These are phyloP conservation scores for Ichneumoninae sp. DNA, from an alignment of 2,888 invertebrate genomes.

Conservation along the genomic window DNA sequence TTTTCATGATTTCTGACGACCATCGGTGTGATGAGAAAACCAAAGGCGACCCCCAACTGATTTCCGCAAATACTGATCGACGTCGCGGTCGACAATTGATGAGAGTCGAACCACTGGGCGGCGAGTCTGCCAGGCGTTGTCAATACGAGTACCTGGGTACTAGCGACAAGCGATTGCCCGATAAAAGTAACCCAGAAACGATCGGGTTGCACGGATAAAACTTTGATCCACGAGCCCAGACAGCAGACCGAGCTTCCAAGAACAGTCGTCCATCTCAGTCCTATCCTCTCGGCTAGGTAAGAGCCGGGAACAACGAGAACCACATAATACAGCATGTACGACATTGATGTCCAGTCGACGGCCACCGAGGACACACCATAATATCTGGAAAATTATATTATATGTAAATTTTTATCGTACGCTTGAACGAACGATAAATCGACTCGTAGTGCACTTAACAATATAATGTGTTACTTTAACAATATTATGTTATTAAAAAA, in stretches of 20 bases:
- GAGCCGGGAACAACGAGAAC: conserved; percentile 88
- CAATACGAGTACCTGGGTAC: conserved; percentile 86
- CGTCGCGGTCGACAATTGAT: conserved; percentile 88
- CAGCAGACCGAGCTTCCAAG: conserved; percentile 86
- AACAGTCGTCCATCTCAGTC: conserved; percentile 85
- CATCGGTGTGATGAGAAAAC: conserved; percentile 89
- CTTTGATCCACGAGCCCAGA: conserved; percentile 87
- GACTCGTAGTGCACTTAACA: too few relatives aligned
- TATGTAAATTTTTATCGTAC: neutral
- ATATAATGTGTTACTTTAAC: neutral
- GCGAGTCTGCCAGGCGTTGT: conserved; percentile 89
- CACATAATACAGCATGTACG: conserved; percentile 89
- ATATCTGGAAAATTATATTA: conserved; percentile 74
- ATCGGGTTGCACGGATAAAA: conserved; percentile 86
- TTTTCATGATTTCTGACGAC: conserved; percentile 84
- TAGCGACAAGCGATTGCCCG: conserved; percentile 86
- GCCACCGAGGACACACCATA: conserved; percentile 83
- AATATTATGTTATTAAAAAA: neutral
- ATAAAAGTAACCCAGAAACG: conserved; percentile 87
- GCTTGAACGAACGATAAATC: neutral
- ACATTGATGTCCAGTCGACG: conserved; percentile 89
- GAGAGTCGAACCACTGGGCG: conserved; percentile 89
- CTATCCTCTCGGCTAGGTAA: conserved; percentile 84
- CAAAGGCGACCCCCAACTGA: conserved; percentile 89
- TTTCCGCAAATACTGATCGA: conserved; percentile 90